Base-by-base conservation (phyloP, 2,113 vertebrate genomes). In the Pterocles gutturalis region DNA sequence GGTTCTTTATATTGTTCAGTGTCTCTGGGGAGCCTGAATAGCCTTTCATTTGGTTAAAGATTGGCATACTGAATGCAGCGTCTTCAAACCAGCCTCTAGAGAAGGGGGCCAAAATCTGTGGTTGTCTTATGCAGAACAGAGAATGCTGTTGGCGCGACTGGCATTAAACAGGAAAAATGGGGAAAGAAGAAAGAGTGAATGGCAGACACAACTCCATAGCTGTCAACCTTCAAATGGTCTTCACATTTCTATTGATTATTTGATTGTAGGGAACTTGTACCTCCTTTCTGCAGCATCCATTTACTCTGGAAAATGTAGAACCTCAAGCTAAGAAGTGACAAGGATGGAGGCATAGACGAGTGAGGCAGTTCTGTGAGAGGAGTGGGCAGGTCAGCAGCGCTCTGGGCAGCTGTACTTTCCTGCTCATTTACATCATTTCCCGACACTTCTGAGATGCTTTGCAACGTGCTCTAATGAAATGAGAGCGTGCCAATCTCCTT, bases 231-330 rank as follows among this genome's bases (percentile, higher is more conserved):
- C 87, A 92, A 95, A 84, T 54, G 26, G 13, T 64, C 11, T 6
- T 91, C 81, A 81, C n/a, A 22, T 43, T 76, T 92, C 22, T 69
- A 58, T 90, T 85, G 75, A 82, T 96, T 85, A 81, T 57, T 87
- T 95, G 71, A 75, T 90, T 76, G 77, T 71, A 92, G 72, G 43
- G 61, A 93, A 49, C 49, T 73, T 87, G n/a, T 80, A 41, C 48
- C 15, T 88, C 67, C 71, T 58, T 92, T 77, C 67, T 87, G 67
- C 79, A 81, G 38, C 64, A 87, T 71, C 51, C 60, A 34, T 83
- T 95, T 94, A 46, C 55, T 69, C 51, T 94, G 80, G 69, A 81
- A 95, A 93, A 78, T 48, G 31, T 53, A 78, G 72, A 75, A 88
- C 41, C 79, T 92, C 55, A 78, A 83, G 38, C 79, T 66, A 60